Base-by-base conservation (phyloP, 2,888 invertebrate genomes). In the Parnassius orleans region DNA sequence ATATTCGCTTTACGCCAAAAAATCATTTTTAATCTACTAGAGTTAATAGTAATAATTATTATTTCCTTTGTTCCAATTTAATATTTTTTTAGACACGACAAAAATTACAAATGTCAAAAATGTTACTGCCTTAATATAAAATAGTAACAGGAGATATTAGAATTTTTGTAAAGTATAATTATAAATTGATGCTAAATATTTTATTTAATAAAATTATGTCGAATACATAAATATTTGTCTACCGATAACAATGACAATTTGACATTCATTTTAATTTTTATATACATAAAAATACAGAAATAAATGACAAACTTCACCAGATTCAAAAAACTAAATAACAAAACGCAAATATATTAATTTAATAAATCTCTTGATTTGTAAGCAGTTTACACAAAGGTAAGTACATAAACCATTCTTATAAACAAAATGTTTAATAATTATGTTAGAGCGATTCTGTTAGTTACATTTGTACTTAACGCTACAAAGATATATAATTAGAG, bases 381-480 rank as follows among this genome's bases (percentile, higher is more conserved):
- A 57, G 62, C 65, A 67, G 59, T 66, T 64, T 64, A 60, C 12
- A 51, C 74, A 76, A 75, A 73, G 77, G 84, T 89, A 89, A 89
- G 90, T 90, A 90, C 90, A 87, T 87, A 83, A 86, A 86, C 87
- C 88, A 87, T 88, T 83, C 78, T 61, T 76, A 74, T 75, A 74
- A 79, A 83, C 80, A 80, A 72, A 79, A 77, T 76, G 73, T 74
- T 77, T 75, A 77, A 71, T 73, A 74, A 73, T 78, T 63, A 82
- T 77, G 81, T 86, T 87, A 87, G 77, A 73, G 74, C 71, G 73
- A 73, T 73, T 48, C 48, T 73, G 87, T 89, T 89, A 90, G 85
- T 85, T 77, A 87, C 83, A 80, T 80, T 87, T 86, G 84, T 86
- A 87, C 87, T 87, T 88, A 87, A 67, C 76, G 78, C 83, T 86